Percentiles rank a stretch among this genome's conserved stretches.
Evolutionary conservation across 1,140 invertebrate genomes (phyloP).

Genomic region (Macrobrachium rosenbergii): DNA sequence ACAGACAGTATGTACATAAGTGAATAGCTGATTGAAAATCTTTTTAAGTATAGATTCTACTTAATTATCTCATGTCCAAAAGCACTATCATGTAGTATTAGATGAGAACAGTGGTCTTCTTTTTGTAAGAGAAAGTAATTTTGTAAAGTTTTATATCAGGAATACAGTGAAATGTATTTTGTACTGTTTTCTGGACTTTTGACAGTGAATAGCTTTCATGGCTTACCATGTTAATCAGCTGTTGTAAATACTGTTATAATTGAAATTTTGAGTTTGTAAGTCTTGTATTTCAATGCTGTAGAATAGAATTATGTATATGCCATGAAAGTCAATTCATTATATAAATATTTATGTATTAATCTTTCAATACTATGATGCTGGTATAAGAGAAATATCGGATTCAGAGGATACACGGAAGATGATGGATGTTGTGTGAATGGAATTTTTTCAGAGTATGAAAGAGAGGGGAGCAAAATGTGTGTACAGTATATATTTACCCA

Average conservation of each 20-base stretch:
- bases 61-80: slow-evolving; percentile 58
- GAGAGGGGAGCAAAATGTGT: background rate
- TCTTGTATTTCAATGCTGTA: slow-evolving; percentile 50
- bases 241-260: slow-evolving; percentile 60
- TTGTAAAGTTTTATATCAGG: slow-evolving; percentile 65
- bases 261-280: slow-evolving; percentile 44
- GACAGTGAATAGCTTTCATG: slow-evolving; percentile 59
- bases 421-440: slow-evolving; percentile 24
- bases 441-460: too few species aligned
- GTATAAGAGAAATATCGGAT: slow-evolving; percentile 16
- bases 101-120: slow-evolving; percentile 44
- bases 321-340: slow-evolving; percentile 55
- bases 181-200: slow-evolving; percentile 59
- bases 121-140: slow-evolving; percentile 62
- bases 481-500: slow-evolving; percentile 45
- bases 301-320: slow-evolving; percentile 43
- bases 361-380: slow-evolving; percentile 43
- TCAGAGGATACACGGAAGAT: too few species aligned
- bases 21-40: slow-evolving; percentile 35
- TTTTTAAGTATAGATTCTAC: slow-evolving; percentile 51
- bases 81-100: slow-evolving; percentile 60
- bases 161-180: slow-evolving; percentile 63
- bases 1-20: slow-evolving; percentile 58
- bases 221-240: slow-evolving; percentile 43
- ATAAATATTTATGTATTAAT: slow-evolving; percentile 55